Base-by-base conservation (phyloP, 2,113 vertebrate genomes). In the Myrmecobius fasciatus region DNA sequence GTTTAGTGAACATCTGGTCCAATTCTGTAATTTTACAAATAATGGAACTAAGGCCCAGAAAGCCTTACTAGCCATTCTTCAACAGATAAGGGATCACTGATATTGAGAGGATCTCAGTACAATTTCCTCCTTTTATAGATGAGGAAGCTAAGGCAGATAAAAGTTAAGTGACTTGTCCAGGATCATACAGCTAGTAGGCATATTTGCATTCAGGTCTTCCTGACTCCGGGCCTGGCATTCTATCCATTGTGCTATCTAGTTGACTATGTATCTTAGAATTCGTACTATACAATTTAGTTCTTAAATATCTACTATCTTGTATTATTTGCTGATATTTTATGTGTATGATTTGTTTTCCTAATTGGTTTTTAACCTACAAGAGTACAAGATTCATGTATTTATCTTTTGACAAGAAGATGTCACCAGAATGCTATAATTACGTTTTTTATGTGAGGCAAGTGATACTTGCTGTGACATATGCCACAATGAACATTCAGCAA, bases 41-140 rank as follows among this genome's bases (percentile, higher is more conserved):
- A 43, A 83, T 83, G n/a, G 67, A 83, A 83, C 17, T 83, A 20
- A 83, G 20, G 20, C n/a, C 8, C n/a, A 43, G 67, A 67, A n/a
- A 75, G 60, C 20, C 4, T 20, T 83, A 22, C 43, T 75, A 75
- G 17, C 94, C 47, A 31, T 88, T 96, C 25, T 93, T 25, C 89
- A 91, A 95, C 90, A 89, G 51, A 46, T 91, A 94, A 88, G 53
- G 28, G 22, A 90, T 53, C 43, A 90, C 24, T 89, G 67, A 12
- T 53, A 28, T 91, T 2, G 83, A 95, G 83, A 53, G 9, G 0
- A 83, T 43, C 4, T 83, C n/a, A 83, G 2, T 24, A 83, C 20
- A 83, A 24, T 83, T 75, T 5, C 36, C 36, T 75, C 60, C 36
- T n/a, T 75, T 75, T 75, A 75, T n/a, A 75, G 31, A n/a, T 75